Evolutionary conservation across 1,140 invertebrate genomes (phyloP).

Genomic region (Heliconius hewitsoni): DNA sequence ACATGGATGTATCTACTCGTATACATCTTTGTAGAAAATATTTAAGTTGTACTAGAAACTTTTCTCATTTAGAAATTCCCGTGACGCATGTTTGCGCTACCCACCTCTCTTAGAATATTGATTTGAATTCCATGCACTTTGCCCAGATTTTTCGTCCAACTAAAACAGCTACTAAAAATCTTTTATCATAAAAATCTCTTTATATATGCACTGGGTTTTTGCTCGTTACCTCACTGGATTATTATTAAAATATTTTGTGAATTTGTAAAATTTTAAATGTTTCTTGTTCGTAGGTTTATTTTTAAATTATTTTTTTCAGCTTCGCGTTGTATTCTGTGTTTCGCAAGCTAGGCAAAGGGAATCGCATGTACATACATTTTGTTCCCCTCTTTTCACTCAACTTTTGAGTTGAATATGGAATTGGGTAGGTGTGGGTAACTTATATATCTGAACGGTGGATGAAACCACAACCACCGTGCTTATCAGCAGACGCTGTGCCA

Average conservation of each 20-base stretch:
- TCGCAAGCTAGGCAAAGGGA: no score
- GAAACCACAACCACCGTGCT: no score
- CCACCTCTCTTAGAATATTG: conserved; percentile 20
- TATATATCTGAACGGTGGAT: no score
- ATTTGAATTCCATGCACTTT: conserved; percentile 32
- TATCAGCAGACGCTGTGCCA: no score
- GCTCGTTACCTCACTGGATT: background rate
- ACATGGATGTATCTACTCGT: background rate
- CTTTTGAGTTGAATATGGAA: no score
- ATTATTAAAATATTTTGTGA: background rate
- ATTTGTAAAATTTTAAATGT: background rate
- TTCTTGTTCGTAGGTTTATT: background rate
- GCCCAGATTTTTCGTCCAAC: conserved; percentile 23
- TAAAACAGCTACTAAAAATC: conserved; percentile 19
- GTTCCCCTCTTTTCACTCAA: no score
- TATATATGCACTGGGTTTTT: background rate
- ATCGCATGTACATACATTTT: no score
- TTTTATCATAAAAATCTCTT: conserved; percentile 7
- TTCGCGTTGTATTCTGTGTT: no score
- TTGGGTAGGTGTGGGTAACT: no score
- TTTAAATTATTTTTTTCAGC: no score
- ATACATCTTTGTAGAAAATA: background rate
- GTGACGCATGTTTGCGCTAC: background rate
- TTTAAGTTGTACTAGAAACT: background rate
- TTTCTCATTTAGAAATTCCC: conserved; percentile 14